Conservation (phyloP, 1,140 invertebrate genomes). For the Cydia splendana region DNA sequence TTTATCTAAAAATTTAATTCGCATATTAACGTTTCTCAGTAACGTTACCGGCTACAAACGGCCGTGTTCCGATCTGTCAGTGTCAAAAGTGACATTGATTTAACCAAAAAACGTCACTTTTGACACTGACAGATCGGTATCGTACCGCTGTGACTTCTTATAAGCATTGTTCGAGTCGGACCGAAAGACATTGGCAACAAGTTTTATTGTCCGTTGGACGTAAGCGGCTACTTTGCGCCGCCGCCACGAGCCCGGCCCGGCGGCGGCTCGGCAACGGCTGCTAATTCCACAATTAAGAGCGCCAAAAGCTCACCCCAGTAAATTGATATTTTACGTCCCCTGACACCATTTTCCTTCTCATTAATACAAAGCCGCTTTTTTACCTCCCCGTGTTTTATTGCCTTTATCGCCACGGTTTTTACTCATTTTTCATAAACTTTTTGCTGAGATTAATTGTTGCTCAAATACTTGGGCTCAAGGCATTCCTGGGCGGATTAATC, state of each 20-base stretch:
- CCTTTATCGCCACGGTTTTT: conserved; percentile 33
- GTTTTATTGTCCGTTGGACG: background rate
- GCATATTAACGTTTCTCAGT: too few relatives aligned
- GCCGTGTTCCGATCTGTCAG: too few relatives aligned
- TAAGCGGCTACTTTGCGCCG: background rate
- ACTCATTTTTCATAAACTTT: conserved; percentile 38
- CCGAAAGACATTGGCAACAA: background rate
- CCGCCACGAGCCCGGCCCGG: background rate
- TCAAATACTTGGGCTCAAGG: conserved; percentile 15
- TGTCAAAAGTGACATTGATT: too few relatives aligned
- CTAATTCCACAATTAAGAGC: conserved; percentile 20
- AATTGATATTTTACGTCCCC: conserved; percentile 52
- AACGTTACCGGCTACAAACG: too few relatives aligned
- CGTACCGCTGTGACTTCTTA: too few relatives aligned
- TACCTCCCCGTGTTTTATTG: conserved; percentile 33
- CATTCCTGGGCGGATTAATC: conserved; percentile 22
- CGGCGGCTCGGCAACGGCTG: background rate
- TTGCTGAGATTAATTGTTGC: conserved; percentile 34
- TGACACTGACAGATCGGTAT: too few relatives aligned
- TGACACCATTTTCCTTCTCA: conserved; percentile 51
- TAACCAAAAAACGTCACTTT: too few relatives aligned
- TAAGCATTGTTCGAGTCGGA: too few relatives aligned
- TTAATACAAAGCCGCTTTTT: conserved; percentile 43
- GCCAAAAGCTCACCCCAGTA: conserved; percentile 36
- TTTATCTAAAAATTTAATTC: too few relatives aligned